Base-by-base conservation (phyloP, 2,113 vertebrate genomes). In the Prunella fulvescens region DNA sequence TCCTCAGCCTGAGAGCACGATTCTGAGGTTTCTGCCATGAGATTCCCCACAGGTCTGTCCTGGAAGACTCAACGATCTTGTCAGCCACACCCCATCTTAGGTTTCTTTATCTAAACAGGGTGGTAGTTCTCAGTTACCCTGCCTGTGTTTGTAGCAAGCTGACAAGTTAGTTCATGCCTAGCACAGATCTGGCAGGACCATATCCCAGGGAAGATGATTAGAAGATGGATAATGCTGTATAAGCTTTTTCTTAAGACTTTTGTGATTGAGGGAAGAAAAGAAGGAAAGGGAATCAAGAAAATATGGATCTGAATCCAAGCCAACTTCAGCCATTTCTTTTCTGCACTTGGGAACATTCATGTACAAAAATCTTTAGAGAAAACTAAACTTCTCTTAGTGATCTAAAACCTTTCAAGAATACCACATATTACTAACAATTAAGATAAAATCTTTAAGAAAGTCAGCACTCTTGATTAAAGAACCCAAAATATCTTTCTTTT, bases 161-260 rank as follows among this genome's bases (percentile, higher is more conserved):
- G 45, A 61, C 58, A 83, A 45, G n/a, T 57, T 70, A 58, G 56
- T 39, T 86, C 77, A 57, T 42, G 56, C 44, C 51, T 67, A 70
- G 65, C 20, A 85, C 31, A 67, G 56, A 67, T 60, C 56, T 58
- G 20, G 25, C 47, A 90, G 58, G 47, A 70, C 69, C 53, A 1
- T 19, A 42, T 53, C 56, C n/a, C 50, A 70, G 51, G 10, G 19
- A 44, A 48, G 31, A 37, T 47, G 31, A 81, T 65, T 69, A 48
- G n/a, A 78, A 70, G 51, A 71, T 1, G 2, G 19, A n/a, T 62
- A 71, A 54, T 24, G 19, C 1, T 0, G 1, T 44, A 42, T 31
- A 42, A 61, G 31, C 9, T 60, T 78, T 88, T 69, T 69, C 50
- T 19, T 4, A 71, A 72, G 45, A 23, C 16, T 86, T 66, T 10